Evolutionary conservation across 2,113 vertebrate genomes (phyloP), one percentile per base, ranked within the genome.

Genomic region (Hyla sarda): DNA sequence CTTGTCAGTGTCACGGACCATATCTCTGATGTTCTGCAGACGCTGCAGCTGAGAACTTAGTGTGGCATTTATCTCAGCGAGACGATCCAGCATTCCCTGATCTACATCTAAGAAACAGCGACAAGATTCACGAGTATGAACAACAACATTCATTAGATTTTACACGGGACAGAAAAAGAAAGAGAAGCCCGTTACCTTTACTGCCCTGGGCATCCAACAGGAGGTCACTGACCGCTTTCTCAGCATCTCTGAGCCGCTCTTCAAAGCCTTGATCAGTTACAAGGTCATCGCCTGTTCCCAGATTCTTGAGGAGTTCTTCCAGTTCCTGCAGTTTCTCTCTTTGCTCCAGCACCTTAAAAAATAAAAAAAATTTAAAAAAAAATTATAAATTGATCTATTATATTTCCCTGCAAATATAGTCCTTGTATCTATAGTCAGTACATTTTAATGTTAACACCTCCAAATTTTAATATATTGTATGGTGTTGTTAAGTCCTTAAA

Each of bases 261-360:
- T 99, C 98, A 12, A 99, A 99, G 82, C 95, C 97, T 88, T 97
- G 90, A 80, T 99, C 98, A 0, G 95, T 97, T 82, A 98, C 93
- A 0, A 91, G 83, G 28, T 97, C 96, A 87, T 95, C 93, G 34
- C 95, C 96, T 0, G 94, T 94, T 77, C 96, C 96, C 1, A 99
- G 94, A 87, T 96, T 96, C 65, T 96, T 96, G 37, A 99, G 95
- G 71, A 99, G 92, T 3, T 92, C 94, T 94, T 99, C 98, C 41
- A 99, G 88, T 32, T 99, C 97, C 72, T 92, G 94, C 5, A 99
- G 92, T 84, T 96, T 98, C 90, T 95, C 94, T 47, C 97, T 94
- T 86, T 99, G 98, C 72, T 98, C 97, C 0, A 94, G 95, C 88
- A 98, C 98, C 98, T 99, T 86, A 0, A 0, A 0, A 0, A 1